Conservation (phyloP, 2,797 vertebrate genomes). For the Salmo trutta region DNA sequence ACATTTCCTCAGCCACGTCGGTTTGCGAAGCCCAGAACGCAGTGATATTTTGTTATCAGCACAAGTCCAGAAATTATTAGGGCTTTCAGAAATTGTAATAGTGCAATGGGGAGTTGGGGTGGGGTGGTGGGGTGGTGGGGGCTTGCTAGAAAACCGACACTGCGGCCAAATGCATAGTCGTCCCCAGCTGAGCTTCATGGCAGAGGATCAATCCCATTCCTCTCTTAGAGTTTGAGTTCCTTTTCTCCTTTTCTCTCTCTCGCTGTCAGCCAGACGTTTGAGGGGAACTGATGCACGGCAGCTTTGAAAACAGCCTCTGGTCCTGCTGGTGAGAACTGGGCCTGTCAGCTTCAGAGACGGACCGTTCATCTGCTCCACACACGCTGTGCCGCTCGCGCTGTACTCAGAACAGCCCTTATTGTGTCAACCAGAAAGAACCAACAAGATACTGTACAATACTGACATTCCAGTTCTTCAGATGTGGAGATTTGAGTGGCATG, state of each 20-base stretch:
- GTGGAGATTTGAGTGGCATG: neutral
- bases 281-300: neutral
- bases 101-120: constrained; percentile 27
- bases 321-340: constrained; percentile 20
- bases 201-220: constrained; percentile 6
- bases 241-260: constrained; percentile 9
- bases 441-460: constrained; percentile 35
- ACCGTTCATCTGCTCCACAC: constrained; percentile 7
- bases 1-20: constrained; percentile 33
- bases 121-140: constrained; percentile 20
- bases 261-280: constrained; percentile 3
- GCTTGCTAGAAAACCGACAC: constrained; percentile 36
- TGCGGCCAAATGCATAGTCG: constrained; percentile 50
- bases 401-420: constrained; percentile 35
- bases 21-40: constrained; percentile 51
- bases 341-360: neutral
- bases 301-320: constrained; percentile 13
- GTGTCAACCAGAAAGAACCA: constrained; percentile 24
- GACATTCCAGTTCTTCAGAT: constrained; percentile 4
- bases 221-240: neutral
- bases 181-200: constrained; percentile 6
- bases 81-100: constrained; percentile 9
- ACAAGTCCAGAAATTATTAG: constrained; percentile 55
- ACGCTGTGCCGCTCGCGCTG: constrained; percentile 20
- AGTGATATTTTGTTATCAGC: constrained; percentile 58